Percentiles rank a stretch among this genome's conserved stretches.
Evolutionary conservation across 2,113 vertebrate species (phyloP).

Genomic region (Thermophis baileyi): DNA sequence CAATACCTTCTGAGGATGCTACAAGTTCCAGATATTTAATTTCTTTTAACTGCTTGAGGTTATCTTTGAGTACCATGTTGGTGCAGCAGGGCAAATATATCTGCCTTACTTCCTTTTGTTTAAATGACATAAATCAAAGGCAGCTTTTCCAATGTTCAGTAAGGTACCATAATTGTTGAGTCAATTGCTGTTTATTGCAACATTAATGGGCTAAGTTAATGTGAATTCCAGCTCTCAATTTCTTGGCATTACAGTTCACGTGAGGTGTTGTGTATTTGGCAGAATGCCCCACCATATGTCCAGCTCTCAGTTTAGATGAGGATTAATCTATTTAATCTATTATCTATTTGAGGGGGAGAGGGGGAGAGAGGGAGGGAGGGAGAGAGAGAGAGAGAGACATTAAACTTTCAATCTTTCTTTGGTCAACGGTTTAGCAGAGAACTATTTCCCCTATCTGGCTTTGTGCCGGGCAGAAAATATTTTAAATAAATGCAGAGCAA

Average conservation of each 20-base stretch:
- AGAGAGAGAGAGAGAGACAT: too few relatives aligned
- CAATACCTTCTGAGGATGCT: neutral
- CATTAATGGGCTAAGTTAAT: neutral
- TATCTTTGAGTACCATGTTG: neutral
- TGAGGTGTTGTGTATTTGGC: neutral
- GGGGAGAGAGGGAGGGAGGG: too few relatives aligned
- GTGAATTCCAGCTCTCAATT: neutral
- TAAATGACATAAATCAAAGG: neutral
- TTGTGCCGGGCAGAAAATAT: neutral
- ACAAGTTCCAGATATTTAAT: neutral
- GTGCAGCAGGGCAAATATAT: neutral
- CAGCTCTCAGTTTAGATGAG: neutral
- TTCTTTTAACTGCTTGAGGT: neutral
- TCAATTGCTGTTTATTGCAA: neutral
- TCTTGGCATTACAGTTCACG: neutral
- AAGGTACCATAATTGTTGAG: too few relatives aligned
- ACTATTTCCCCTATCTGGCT: too few relatives aligned
- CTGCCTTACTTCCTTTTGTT: neutral
- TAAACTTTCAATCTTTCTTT: neutral
- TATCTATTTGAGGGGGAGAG: neutral
- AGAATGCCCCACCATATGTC: too few relatives aligned
- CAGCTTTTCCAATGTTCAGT: neutral
- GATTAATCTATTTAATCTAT: too few relatives aligned
- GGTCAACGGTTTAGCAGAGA: neutral
- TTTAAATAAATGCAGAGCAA: neutral